Evolutionary conservation across 2,113 vertebrate species (phyloP).

Genomic region (Oreochromis niloticus): DNA sequence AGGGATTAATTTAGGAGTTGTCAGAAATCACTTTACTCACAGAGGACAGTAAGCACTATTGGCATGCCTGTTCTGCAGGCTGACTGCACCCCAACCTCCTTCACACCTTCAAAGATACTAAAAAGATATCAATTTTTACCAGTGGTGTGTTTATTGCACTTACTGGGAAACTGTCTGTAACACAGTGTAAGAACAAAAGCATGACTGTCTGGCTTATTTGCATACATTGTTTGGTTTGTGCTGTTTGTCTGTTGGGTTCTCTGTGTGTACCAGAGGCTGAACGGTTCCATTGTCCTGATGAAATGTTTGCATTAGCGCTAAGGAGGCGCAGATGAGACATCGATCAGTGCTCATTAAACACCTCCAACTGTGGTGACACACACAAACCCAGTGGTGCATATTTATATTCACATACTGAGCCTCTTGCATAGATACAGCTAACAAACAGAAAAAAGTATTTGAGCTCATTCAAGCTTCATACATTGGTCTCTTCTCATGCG

Average conservation of each 20-base stretch:
- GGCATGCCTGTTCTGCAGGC: conserved; percentile 49
- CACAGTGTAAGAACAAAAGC: conserved; percentile 20
- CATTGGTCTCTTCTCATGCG: not conserved
- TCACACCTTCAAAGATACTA: not conserved
- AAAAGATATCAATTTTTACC: not conserved
- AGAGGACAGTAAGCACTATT: conserved; percentile 44
- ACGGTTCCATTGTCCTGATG: conserved; percentile 36
- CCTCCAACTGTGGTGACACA: conserved; percentile 13
- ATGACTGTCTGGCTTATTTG: conserved; percentile 28
- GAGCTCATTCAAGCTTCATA: not conserved
- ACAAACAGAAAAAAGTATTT: conserved; percentile 19
- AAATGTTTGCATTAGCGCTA: conserved; percentile 65
- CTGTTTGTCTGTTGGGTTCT: conserved; percentile 30
- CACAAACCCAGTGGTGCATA: not conserved
- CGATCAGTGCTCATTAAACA: conserved; percentile 55
- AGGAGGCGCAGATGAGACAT: conserved; percentile 47
- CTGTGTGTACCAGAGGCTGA: conserved; percentile 42
- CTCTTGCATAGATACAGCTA: not conserved
- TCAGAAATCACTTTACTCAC: conserved; percentile 65
- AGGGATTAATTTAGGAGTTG: conserved; percentile 67
- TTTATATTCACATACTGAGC: not conserved
- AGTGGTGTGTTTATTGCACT: not conserved
- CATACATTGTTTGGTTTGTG: conserved; percentile 11
- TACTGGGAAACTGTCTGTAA: not conserved
- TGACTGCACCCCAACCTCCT: not conserved